A percentile compares a stretch with the other conserved stretches of the same genome.
Conservation (phyloP, 2,797 vertebrate genomes). For the Callimico goeldii region DNA sequence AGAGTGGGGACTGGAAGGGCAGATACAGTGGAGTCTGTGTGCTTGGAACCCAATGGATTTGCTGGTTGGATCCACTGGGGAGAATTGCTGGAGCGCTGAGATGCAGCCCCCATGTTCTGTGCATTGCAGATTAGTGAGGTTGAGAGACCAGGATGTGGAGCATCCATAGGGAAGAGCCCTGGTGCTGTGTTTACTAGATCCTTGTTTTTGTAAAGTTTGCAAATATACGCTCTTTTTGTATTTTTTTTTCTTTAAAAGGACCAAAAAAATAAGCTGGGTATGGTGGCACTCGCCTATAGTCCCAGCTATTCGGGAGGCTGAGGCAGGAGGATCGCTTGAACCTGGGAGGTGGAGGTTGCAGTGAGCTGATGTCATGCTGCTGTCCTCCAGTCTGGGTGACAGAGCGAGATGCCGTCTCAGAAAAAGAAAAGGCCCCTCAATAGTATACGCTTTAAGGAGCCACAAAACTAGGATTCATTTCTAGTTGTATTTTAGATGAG, state of each 20-base stretch:
- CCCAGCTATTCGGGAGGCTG: too few species aligned
- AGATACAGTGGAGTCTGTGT: neutral
- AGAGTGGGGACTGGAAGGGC: neutral
- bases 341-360: too few species aligned
- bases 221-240: neutral
- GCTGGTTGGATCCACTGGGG: neutral
- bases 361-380: too few species aligned
- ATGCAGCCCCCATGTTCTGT: neutral
- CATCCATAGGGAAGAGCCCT: neutral
- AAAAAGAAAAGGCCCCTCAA: neutral
- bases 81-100: neutral
- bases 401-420: too few species aligned
- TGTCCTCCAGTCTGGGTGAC: too few species aligned
- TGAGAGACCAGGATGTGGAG: neutral
- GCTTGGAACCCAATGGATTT: neutral
- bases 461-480: neutral
- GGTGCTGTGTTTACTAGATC: neutral
- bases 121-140: neutral
- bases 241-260: neutral
- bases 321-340: too few species aligned
- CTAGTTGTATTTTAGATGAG: neutral
- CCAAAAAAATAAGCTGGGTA: too few species aligned
- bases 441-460: neutral
- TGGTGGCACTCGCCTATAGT: too few species aligned
- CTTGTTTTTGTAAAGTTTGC: slow-evolving; percentile 8